A percentile compares a stretch with the other conserved stretches of the same genome.
phyloP scores from a whole-genome alignment of 2,113 vertebrate species.

The Larimichthys crocea region DNA sequence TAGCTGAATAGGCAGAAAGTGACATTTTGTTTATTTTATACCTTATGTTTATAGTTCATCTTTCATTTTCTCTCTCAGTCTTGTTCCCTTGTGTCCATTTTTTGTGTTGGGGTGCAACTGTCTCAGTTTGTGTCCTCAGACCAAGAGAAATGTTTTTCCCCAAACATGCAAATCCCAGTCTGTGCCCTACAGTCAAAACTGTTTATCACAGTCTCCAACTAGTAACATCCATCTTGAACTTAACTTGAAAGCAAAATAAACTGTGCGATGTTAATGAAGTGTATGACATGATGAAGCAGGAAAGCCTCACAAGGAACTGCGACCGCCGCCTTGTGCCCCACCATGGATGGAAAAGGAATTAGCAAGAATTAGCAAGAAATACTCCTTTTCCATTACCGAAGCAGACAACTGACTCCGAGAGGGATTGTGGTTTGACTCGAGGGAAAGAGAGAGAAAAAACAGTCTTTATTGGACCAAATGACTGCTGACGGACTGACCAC shows the following conservation, averaged over 20 bases:
- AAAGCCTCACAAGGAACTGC: constrained; percentile 12
- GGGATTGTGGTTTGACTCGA: constrained; percentile 76
- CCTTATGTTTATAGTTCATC: background rate
- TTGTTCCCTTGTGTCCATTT: background rate
- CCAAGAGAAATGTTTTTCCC: background rate
- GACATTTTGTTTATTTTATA: background rate
- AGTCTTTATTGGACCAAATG: constrained; percentile 72
- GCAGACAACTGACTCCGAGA: constrained; percentile 78
- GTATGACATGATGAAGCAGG: background rate
- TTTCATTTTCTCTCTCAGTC: background rate
- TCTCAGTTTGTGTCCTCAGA: background rate
- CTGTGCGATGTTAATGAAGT: background rate
- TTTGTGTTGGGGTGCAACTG: background rate
- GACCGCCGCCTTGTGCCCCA: constrained; percentile 31
- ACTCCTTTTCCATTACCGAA: constrained; percentile 78
- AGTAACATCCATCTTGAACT: background rate
- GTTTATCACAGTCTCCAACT: background rate
- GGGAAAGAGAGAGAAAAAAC: constrained; percentile 44
- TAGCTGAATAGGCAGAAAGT: no score
- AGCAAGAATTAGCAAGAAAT: constrained; percentile 67
- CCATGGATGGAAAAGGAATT: constrained; percentile 78
- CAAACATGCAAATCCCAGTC: background rate
- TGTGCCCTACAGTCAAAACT: background rate
- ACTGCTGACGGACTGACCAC: constrained; percentile 78
- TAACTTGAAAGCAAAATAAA: constrained; percentile 39